These are phyloP conservation scores for Prosopocoilus inquinatus DNA, from an alignment of 2,888 invertebrate genomes.

Conservation along the genomic window DNA sequence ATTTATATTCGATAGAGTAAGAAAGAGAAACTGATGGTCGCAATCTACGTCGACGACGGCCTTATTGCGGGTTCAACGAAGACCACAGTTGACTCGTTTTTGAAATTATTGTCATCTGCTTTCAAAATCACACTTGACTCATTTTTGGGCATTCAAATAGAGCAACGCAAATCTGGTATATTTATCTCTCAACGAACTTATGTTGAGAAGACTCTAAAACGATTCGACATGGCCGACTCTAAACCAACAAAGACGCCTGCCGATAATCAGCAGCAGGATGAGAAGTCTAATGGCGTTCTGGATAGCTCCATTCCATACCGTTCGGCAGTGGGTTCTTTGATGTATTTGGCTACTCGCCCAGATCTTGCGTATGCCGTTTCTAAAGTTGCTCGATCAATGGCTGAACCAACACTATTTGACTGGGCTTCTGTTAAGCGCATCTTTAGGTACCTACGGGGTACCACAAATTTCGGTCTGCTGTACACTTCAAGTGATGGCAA, in stretches of 20 bases:
- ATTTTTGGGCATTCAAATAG: constrained; percentile 14
- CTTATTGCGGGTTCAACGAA: background rate
- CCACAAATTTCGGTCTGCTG: background rate
- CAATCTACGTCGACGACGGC: background rate
- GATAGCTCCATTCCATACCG: constrained; percentile 18
- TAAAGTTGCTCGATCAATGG: constrained; percentile 22
- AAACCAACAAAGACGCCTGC: constrained; percentile 20
- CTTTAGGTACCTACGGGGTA: constrained; percentile 12
- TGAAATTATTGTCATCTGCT: background rate
- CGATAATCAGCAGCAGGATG: constrained; percentile 13
- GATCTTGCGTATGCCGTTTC: constrained; percentile 25
- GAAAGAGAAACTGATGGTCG: constrained; percentile 4
- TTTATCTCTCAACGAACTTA: constrained; percentile 20
- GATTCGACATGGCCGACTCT: constrained; percentile 15
- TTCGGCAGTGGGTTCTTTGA: constrained; percentile 5
- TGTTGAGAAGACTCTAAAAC: constrained; percentile 19
- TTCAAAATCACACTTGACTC: background rate
- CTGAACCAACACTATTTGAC: constrained; percentile 4
- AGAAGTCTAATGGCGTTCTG: too few species aligned
- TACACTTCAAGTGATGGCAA: background rate
- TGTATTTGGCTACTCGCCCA: constrained; percentile 23
- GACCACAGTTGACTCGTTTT: too few species aligned
- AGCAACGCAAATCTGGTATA: constrained; percentile 18
- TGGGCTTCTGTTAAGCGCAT: constrained; percentile 11
- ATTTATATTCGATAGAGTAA: background rate